Conservation (phyloP, 2,888 invertebrate species). For the Theretra japonica region DNA sequence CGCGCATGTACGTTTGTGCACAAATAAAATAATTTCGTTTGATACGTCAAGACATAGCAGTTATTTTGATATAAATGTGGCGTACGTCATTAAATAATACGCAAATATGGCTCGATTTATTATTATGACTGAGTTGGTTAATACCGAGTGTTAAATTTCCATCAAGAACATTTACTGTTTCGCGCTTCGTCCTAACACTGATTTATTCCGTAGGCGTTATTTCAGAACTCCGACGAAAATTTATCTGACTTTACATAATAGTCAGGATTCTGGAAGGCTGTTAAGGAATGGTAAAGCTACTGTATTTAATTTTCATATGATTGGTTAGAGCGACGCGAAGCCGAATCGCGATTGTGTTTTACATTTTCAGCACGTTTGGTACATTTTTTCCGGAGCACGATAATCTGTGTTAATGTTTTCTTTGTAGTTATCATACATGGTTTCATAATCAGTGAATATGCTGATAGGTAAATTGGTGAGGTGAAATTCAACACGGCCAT, state of each 20-base stretch:
- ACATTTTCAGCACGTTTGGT: neutral
- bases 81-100: neutral
- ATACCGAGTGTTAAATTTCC: neutral
- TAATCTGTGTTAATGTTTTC: too few species aligned
- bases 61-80: neutral
- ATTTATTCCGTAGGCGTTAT: conserved; percentile 3
- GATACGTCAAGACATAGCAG: neutral
- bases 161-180: neutral
- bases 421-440: neutral
- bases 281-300: neutral
- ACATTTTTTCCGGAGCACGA: neutral
- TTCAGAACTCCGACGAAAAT: neutral
- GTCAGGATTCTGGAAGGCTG: neutral
- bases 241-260: conserved; percentile 5
- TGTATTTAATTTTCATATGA: neutral
- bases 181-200: neutral
- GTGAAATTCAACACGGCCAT: conserved; percentile 34
- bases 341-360: neutral
- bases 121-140: neutral
- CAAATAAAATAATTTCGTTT: neutral
- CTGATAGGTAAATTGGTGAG: neutral
- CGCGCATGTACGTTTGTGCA: neutral
- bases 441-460: neutral
- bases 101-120: neutral
- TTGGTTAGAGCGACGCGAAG: neutral